Evolutionary conservation across 2,888 invertebrate species (phyloP), one percentile per base, ranked within the genome.

Genomic region (Yponomeuta evonymella): DNA sequence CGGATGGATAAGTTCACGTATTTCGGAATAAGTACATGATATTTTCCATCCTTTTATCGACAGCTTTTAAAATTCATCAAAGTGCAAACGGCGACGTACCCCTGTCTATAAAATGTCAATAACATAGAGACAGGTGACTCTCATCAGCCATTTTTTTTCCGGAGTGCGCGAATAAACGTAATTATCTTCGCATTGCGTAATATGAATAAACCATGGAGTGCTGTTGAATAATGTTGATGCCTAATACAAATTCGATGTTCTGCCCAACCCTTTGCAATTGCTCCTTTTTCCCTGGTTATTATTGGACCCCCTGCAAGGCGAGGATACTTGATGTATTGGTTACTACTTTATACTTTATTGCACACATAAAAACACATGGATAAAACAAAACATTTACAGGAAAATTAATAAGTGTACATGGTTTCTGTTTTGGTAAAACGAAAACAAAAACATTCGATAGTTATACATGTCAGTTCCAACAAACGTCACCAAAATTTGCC

Each of bases 31-130:
- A 4, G 12, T 12, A 58, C 51, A 58, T 5, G 51, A 58, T 58
- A 30, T 30, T 64, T 64, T 10, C 64, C n/a, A 23, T 10, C 23
- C 2, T 64, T 64, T 64, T 64, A 30, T 30, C 64, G 64, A 64
- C 30, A 6, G 64, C 29, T 2, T 63, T 72, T 72, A 72, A 72
- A 70, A 72, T 72, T 68, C 70, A 70, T 70, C 70, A 70, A 67
- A 67, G 70, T 51, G 68, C 68, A 68, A 30, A 30, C 51, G 51
- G 43, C 9, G 29, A 12, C 15, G 65, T 68, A 70, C 68, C 70
- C 72, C 69, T 72, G 72, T 69, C 72, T 72, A 72, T 70, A 68
- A 72, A 70, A 72, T 72, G 70, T 70, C 72, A 72, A 72, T 72
- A 72, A 72, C 72, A 48, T 58, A 43, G 62, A 8, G 72, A 72